phyloP scores from a whole-genome alignment of 53 echinoderm and acorn worm species.

The Hippasteria phrygiana region DNA sequence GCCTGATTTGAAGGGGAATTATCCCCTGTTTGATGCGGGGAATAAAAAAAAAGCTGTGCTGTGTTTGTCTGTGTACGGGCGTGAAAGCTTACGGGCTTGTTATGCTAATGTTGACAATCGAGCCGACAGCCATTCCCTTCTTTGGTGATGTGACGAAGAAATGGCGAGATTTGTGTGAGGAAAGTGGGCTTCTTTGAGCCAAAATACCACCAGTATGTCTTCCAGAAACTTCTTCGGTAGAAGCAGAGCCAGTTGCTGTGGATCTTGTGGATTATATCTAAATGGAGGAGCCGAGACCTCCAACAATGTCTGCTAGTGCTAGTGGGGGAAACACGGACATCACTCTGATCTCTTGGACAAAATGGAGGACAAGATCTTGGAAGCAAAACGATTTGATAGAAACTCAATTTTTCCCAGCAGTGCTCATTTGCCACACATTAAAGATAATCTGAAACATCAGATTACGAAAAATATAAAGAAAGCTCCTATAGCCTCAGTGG shows the following conservation, averaged over 20 bases:
- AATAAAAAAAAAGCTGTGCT: constrained; percentile 32
- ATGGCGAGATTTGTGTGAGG: constrained; percentile 52
- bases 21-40: constrained; percentile 34
- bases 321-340: not conserved
- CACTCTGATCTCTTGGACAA: constrained; percentile 9
- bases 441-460: too few species aligned
- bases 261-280: constrained; percentile 33
- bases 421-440: too few species aligned
- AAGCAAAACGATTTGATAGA: not conserved
- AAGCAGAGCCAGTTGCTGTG: not conserved
- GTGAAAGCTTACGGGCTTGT: constrained; percentile 67
- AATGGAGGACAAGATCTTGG: constrained; percentile 38
- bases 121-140: constrained; percentile 63
- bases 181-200: constrained; percentile 24
- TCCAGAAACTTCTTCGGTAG: not conserved
- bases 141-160: constrained; percentile 43
- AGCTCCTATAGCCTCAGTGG: too few species aligned
- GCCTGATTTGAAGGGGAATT: constrained; percentile 59
- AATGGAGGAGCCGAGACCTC: constrained; percentile 14
- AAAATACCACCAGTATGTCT: constrained; percentile 23
- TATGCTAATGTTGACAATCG: constrained; percentile 78
- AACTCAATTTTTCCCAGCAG: not conserved
- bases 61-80: constrained; percentile 72
- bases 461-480: too few species aligned
- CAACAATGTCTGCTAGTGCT: not conserved